phyloP scores from a whole-genome alignment of 2,888 invertebrate genomes.

The Micoletzkya japonica region DNA sequence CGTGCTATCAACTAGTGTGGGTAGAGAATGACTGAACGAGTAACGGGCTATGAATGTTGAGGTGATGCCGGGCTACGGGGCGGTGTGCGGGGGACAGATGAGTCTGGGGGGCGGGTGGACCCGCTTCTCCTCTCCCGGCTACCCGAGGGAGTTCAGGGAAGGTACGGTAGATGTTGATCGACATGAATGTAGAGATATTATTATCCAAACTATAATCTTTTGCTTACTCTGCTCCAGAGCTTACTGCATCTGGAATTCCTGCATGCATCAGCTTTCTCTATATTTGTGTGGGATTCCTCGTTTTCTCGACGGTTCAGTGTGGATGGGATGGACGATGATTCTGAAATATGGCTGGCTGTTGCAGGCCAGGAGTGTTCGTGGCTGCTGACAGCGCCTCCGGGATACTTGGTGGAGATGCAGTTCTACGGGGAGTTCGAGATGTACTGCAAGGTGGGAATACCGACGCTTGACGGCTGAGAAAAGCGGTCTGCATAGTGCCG shows the following conservation, averaged over 20 bases:
- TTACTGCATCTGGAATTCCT: no score
- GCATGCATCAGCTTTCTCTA: no score
- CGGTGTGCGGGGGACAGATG: conserved; percentile 61
- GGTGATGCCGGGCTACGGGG: conserved; percentile 64
- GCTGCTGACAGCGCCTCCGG: conserved; percentile 60
- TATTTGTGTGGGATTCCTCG: no score
- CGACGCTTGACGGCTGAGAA: neutral
- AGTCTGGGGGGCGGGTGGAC: conserved; percentile 49
- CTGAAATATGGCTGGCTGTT: conserved; percentile 1
- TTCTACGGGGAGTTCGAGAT: conserved; percentile 63
- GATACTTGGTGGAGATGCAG: conserved; percentile 61
- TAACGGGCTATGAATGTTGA: no score
- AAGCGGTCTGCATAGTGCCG: neutral
- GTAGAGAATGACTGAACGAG: no score
- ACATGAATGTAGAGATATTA: no score
- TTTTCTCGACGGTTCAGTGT: no score
- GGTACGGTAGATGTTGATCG: conserved; percentile 32
- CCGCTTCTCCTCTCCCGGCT: conserved; percentile 57
- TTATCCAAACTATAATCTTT: neutral
- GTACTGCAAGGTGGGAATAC: conserved; percentile 63
- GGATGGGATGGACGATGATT: no score
- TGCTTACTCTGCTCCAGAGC: no score
- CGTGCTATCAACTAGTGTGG: no score
- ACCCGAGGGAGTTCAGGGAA: conserved; percentile 62
- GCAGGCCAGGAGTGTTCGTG: conserved; percentile 63